Evolutionary conservation across 2,797 vertebrate species (phyloP).

Genomic region (Pangasius krempfi): DNA sequence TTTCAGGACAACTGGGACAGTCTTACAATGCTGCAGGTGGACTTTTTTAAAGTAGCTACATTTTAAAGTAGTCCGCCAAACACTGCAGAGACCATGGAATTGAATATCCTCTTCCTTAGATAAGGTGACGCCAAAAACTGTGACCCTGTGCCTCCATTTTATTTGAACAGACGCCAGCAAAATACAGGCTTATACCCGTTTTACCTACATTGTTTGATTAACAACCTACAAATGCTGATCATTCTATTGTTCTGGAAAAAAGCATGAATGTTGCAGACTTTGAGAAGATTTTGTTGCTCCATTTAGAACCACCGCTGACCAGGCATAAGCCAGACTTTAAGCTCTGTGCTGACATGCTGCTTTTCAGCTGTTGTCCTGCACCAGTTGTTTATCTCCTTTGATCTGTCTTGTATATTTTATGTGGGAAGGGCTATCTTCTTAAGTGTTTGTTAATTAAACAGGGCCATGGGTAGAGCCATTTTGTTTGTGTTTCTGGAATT

Average conservation of each 20-base stretch:
- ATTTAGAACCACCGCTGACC: not conserved
- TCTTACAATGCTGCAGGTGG: not conserved
- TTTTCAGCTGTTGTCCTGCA: not conserved
- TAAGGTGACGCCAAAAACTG: not conserved
- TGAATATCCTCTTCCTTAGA: not conserved
- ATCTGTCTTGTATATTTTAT: constrained; percentile 13
- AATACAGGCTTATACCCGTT: not conserved
- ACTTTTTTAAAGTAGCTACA: not conserved
- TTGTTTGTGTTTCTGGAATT: constrained; percentile 11
- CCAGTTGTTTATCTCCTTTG: not conserved
- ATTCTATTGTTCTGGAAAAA: not conserved
- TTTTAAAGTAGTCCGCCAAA: not conserved
- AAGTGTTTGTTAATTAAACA: constrained; percentile 12
- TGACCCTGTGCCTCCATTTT: not conserved
- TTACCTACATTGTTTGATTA: not conserved
- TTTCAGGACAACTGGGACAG: not conserved
- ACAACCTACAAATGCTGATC: no score
- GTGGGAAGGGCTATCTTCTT: not conserved
- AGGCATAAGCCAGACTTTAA: not conserved
- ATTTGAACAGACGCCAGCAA: not conserved
- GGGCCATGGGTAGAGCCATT: not conserved
- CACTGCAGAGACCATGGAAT: not conserved
- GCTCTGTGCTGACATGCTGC: not conserved
- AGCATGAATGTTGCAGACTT: not conserved
- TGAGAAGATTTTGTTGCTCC: not conserved